Base-by-base conservation (phyloP, 1,140 invertebrate genomes). In the Panagrolaimus sp. region DNA sequence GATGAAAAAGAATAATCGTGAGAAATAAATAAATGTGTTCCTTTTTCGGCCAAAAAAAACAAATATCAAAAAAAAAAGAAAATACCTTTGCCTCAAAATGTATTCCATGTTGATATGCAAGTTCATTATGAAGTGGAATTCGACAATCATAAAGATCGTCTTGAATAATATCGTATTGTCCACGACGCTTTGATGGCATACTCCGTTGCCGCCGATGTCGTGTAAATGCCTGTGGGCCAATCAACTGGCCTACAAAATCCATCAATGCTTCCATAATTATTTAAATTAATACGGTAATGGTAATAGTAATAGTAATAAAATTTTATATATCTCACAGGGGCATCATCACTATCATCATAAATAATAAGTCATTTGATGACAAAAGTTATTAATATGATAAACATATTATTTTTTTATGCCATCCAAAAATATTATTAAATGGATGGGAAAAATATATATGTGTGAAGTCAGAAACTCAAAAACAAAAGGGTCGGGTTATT, bases 21-120 rank as follows among this genome's bases (percentile, higher is more conserved):
- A 65, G 32, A 65, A 12, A n/a, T n/a, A n/a, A n/a, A n/a, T n/a
- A n/a, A 48, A 17, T 44, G 14, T 26, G 8, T 44, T 12, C 17
- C 4, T 26, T n/a, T 21, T 47, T 47, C 9, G n/a, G n/a, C n/a
- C 4, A 38, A 38, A 38, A 38, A 38, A 38, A 7, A n/a, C n/a
- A n/a, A n/a, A n/a, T n/a, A n/a, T n/a, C 2, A 10, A 55, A 47
- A 17, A 43, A 45, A 24, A 44, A 67, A 15, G 24, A 68, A 52
- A 64, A 15, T 44, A 97, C 94, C 91, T 98, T 98, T 68, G 93
- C 93, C 84, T 93, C 91, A 87, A 96, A 97, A 79, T 90, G 89
- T 84, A 97, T 96, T 71, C 94, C 94, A 86, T 96, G 91, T 75
- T 93, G 89, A 85, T 96, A 97, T 58, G 93, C 93, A 85, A 96